A percentile compares a stretch with the other conserved stretches of the same genome.
phyloP scores from a whole-genome alignment of 2,888 invertebrate species.

The Cryptocephalus moraei region DNA sequence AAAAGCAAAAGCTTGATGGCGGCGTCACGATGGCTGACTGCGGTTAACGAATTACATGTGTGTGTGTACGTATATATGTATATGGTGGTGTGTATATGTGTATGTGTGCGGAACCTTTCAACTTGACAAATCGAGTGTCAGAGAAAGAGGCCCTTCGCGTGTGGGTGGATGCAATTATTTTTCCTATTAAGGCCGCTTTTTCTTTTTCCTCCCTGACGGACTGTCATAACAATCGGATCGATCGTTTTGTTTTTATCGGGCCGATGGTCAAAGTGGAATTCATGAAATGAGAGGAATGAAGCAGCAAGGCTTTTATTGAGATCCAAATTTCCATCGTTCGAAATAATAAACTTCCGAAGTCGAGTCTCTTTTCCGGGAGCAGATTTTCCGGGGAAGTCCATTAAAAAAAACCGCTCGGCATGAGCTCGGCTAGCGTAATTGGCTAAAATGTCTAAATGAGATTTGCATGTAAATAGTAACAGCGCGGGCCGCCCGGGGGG shows the following conservation, averaged over 20 bases:
- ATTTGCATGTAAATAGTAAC: constrained; percentile 38
- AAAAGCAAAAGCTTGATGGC: constrained; percentile 31
- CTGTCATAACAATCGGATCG: too few species aligned
- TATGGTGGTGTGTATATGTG: neutral
- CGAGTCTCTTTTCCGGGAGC: too few species aligned
- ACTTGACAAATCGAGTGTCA: constrained; percentile 38
- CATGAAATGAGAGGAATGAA: too few species aligned
- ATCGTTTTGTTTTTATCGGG: too few species aligned
- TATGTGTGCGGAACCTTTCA: constrained; percentile 38
- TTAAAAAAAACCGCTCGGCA: constrained; percentile 1
- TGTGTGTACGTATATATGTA: constrained; percentile 20
- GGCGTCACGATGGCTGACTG: constrained; percentile 39
- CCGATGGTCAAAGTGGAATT: too few species aligned
- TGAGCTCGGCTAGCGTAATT: constrained; percentile 22
- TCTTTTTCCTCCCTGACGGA: constrained; percentile 7
- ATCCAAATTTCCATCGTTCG: too few species aligned
- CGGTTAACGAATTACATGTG: constrained; percentile 38
- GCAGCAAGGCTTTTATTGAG: too few species aligned
- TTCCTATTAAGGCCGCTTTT: constrained; percentile 22
- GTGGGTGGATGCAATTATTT: constrained; percentile 33
- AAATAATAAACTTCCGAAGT: too few species aligned
- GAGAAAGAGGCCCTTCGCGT: constrained; percentile 23
- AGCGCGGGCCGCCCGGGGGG: constrained; percentile 27
- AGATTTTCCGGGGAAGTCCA: neutral
- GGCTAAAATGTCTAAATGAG: constrained; percentile 36